These are phyloP conservation scores for Callipepla squamata DNA, from an alignment of 2,113 vertebrate genomes.

Conservation along the genomic window DNA sequence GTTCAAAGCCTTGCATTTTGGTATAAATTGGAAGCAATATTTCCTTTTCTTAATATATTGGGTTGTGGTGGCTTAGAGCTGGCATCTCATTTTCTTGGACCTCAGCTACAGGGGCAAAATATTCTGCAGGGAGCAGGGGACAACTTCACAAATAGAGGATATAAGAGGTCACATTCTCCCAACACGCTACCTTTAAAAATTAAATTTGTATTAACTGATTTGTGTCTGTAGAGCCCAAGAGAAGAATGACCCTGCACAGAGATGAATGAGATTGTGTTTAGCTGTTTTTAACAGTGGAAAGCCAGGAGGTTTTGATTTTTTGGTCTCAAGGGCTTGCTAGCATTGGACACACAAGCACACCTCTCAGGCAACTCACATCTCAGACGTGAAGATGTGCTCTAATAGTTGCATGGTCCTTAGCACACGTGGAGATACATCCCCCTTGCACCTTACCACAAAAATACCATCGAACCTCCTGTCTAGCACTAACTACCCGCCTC, in stretches of 20 bases:
- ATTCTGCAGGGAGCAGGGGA: neutral
- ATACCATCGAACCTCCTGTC: neutral
- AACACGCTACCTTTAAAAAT: neutral
- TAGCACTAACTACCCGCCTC: neutral
- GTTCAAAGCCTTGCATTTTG: neutral
- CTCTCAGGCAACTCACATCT: neutral
- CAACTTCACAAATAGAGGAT: neutral
- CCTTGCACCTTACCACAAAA: neutral
- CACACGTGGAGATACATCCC: neutral
- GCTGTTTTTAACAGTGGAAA: neutral
- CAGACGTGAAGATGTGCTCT: neutral
- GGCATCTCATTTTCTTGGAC: rapidly evolving
- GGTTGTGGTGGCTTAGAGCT: neutral
- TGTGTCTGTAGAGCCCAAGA: neutral
- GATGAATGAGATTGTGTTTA: neutral
- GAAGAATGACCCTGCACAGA: neutral
- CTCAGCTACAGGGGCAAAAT: neutral
- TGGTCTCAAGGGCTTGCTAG: neutral
- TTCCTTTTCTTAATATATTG: neutral
- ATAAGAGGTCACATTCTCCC: neutral
- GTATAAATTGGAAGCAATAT: neutral
- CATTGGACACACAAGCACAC: neutral
- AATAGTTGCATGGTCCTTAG: neutral
- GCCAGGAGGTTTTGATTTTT: neutral
- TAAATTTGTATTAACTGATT: neutral